Evolutionary conservation across 2,888 invertebrate genomes (phyloP), one percentile per base, ranked within the genome.

Genomic region (Volucella inanis): DNA sequence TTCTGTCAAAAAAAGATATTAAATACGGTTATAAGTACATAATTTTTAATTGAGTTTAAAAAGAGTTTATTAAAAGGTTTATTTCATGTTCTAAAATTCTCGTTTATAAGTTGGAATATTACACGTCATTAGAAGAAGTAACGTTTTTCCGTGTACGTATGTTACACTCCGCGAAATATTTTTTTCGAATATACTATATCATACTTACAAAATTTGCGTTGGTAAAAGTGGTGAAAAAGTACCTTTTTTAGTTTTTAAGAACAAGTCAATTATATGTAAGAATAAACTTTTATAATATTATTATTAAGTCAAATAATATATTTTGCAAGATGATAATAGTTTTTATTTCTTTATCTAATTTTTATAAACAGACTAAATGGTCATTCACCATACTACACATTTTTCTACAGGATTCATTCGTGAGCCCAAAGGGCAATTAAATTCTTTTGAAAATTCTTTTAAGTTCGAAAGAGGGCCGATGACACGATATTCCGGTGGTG

Each of bases 391-490:
- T 47, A 97, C 95, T 90, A 95, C 96, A 90, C 97, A 97, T 90
- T 97, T 97, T 22, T 95, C 92, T 76, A 91, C 90, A 0, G 97
- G 97, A 91, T 97, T 97, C 97, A 97, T 97, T 79, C 93, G 93
- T 0, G 95, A 93, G 12, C 95, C 95, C 1, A 92, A 81, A 1
- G 94, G 93, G 89, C 97, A 97, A 18, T 94, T 92, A 90, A 97
- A 97, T 88, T 95, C 95, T 31, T 94, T 92, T 8, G 96, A 94
- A 90, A 97, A 97, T 89, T 97, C 97, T 54, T 92, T 93, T 62
- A 96, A 92, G 91, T 97, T 97, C 12, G 96, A 95, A 76, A 97
- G 92, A 0, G 97, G 95, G 0, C 97, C 97, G 82, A 96, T 95
- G 0, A 97, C 97, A 87, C 97, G 93, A 90, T 95, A 97, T 88